Base-by-base conservation (phyloP, 2,113 vertebrate genomes). In the Oplegnathus fasciatus region DNA sequence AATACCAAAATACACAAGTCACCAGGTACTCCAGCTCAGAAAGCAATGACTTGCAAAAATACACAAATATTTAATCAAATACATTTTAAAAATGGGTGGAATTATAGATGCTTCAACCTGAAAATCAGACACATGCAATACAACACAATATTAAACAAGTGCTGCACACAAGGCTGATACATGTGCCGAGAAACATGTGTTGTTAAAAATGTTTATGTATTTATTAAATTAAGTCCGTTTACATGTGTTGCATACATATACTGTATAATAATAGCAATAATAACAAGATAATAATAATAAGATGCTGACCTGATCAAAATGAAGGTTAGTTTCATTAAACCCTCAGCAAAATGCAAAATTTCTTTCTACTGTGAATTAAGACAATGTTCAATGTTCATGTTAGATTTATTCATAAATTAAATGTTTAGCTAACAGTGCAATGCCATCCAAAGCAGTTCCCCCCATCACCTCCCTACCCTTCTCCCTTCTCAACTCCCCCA, bases 381-480 rank as follows among this genome's bases (percentile, higher is more conserved):
- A 34, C 8, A 32, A 32, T 50, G 46, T 26, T 52, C 44, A n/a
- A n/a, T n/a, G n/a, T 37, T 37, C 34, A 37, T 37, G 34, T 6
- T 6, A 37, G 34, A 37, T 6, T 37, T 37, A 66, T 71, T 61
- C 75, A 78, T 82, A 66, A 71, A 78, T 57, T 42, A 55, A 62
- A 72, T 81, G 66, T 84, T 88, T 64, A 82, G 60, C 61, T 78
- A 73, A 65, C 37, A 64, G 67, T 66, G 67, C 79, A 67, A 61
- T 34, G 9, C 55, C 60, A 82, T 82, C 62, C 77, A 80, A 69
- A 4, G 9, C 71, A 78, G 61, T 50, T 74, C 42, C 79, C 62
- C 71, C 50, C 60, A 58, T 74, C n/a, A 34, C 54, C 30, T n/a
- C 80, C 44, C 2, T n/a, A 60, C 70, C 46, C 54, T 62, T 61